A percentile compares a stretch with the other conserved stretches of the same genome.
These are phyloP conservation scores for Erythrolamprus reginae DNA, from an alignment of 2,113 vertebrate genomes.

Conservation along the genomic window DNA sequence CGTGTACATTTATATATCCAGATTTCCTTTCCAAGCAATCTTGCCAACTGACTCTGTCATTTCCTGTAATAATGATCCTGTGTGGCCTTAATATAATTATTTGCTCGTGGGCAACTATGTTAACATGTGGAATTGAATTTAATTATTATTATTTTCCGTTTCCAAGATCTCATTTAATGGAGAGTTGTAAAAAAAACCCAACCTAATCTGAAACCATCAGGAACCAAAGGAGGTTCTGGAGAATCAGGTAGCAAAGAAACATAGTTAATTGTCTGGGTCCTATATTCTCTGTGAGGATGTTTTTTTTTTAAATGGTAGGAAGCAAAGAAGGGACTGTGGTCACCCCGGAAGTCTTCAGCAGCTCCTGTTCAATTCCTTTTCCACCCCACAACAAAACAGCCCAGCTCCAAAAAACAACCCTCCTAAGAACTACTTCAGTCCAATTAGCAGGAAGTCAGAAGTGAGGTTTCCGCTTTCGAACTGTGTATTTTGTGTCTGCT, in stretches of 20 bases:
- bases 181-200: neutral
- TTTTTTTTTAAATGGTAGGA: neutral
- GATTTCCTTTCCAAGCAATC: neutral
- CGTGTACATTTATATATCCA: neutral
- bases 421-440: neutral
- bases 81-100: constrained; percentile 27
- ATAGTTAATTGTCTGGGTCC: no score
- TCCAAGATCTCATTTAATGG: neutral
- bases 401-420: neutral
- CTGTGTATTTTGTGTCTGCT: constrained; percentile 87
- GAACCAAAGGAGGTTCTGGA: neutral
- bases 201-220: neutral
- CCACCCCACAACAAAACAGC: neutral
- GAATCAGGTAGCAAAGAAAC: neutral
- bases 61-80: neutral
- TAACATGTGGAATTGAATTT: constrained; percentile 7
- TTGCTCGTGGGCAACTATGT: constrained; percentile 26
- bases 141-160: no score
- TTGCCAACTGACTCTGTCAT: constrained; percentile 4
- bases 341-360: no score
- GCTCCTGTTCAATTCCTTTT: neutral
- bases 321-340: neutral
- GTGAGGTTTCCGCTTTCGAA: constrained; percentile 80
- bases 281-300: neutral
- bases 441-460: constrained; percentile 61